Conservation (phyloP, 2,888 invertebrate species). For the Pachydiplax longipennis region DNA sequence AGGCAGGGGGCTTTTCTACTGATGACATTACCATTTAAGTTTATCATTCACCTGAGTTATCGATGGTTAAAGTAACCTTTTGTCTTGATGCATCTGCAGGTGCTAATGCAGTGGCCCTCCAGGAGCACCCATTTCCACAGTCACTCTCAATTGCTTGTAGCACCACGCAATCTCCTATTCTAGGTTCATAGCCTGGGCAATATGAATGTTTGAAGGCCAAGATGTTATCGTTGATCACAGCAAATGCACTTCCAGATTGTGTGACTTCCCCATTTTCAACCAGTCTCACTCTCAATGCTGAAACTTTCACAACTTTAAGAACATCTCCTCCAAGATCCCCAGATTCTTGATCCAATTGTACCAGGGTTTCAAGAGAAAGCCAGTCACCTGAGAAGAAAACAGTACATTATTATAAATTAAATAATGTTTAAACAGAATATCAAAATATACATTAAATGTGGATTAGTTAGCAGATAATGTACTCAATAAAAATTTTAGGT, state of each 20-base stretch:
- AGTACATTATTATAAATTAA: too few relatives aligned
- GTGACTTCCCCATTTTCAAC: slow-evolving; percentile 61
- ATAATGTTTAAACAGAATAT: too few relatives aligned
- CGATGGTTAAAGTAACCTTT: neutral
- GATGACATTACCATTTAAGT: too few relatives aligned
- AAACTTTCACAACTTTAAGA: slow-evolving; percentile 68
- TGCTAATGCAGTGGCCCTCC: slow-evolving; percentile 68
- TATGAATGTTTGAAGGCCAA: slow-evolving; percentile 70
- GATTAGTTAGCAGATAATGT: too few relatives aligned
- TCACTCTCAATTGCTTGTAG: slow-evolving; percentile 78
- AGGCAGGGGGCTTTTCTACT: too few relatives aligned
- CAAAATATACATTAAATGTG: too few relatives aligned
- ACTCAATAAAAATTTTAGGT: too few relatives aligned
- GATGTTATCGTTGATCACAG: slow-evolving; percentile 59
- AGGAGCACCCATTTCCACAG: slow-evolving; percentile 63
- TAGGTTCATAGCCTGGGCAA: slow-evolving; percentile 64
- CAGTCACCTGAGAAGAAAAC: slow-evolving; percentile 64
- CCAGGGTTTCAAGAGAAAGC: slow-evolving; percentile 69
- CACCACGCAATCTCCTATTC: slow-evolving; percentile 67
- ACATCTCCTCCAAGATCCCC: slow-evolving; percentile 64
- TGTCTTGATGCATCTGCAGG: slow-evolving; percentile 50
- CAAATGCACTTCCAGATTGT: slow-evolving; percentile 56
- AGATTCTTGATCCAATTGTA: slow-evolving; percentile 66
- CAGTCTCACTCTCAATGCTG: slow-evolving; percentile 60
- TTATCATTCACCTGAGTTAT: neutral